Percentiles rank a stretch among this genome's conserved stretches.
phyloP scores from a whole-genome alignment of 1,140 invertebrate genomes.

The Myzus persicae region DNA sequence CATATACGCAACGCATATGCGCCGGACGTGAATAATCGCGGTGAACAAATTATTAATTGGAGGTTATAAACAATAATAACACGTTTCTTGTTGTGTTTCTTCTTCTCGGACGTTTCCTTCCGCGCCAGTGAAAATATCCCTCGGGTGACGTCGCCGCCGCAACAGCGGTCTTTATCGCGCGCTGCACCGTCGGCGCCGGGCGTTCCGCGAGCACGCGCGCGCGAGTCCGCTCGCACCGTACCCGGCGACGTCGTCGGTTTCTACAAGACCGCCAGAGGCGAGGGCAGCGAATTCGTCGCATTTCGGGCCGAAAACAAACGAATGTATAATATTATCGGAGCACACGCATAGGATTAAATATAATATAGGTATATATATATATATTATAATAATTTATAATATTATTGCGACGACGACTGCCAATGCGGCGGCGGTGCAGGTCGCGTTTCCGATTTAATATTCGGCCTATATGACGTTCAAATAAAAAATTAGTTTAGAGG shows the following conservation, averaged over 20 bases:
- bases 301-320: slow-evolving; percentile 22
- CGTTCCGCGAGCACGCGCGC: slow-evolving; percentile 37
- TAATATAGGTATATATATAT: neutral
- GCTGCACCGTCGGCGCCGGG: slow-evolving; percentile 31
- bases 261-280: neutral
- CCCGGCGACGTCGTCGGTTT: neutral
- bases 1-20: neutral
- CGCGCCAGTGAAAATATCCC: slow-evolving; percentile 40
- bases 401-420: neutral
- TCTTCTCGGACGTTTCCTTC: slow-evolving; percentile 1
- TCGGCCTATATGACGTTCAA: neutral
- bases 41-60: slow-evolving; percentile 50
- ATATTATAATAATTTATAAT: no score
- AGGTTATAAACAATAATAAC: slow-evolving; percentile 54
- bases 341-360: neutral
- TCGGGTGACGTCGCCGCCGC: slow-evolving; percentile 22
- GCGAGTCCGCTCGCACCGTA: neutral
- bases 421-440: neutral
- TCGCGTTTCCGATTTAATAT: neutral
- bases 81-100: slow-evolving; percentile 27
- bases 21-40: slow-evolving; percentile 18
- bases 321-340: neutral
- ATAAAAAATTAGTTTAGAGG: neutral
- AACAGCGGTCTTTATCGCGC: slow-evolving; percentile 17
- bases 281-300: neutral